Evolutionary conservation across 2,888 invertebrate species (phyloP).

Genomic region (Tortricodes alternella): DNA sequence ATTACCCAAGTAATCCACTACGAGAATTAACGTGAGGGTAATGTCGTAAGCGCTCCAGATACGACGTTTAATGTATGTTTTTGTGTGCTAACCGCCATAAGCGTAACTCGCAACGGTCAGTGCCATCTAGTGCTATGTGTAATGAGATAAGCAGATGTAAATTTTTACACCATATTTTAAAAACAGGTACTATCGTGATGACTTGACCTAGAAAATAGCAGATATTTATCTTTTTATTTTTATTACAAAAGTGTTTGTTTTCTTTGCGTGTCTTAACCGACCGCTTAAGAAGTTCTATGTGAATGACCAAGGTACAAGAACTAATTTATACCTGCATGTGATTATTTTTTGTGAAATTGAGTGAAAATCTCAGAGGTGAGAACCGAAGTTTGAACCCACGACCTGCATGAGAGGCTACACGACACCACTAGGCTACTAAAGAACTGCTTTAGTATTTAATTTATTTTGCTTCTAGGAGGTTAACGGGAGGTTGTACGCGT

Average conservation of each 20-base stretch:
- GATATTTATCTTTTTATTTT: not conserved
- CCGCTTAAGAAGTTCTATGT: too few relatives aligned
- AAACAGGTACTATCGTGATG: slow-evolving; percentile 13
- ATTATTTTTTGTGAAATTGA: too few relatives aligned
- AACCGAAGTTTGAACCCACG: too few relatives aligned
- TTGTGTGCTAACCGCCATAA: slow-evolving; percentile 26
- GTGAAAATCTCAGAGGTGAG: too few relatives aligned
- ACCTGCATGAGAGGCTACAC: too few relatives aligned
- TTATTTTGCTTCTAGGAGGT: not conserved
- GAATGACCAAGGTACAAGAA: too few relatives aligned
- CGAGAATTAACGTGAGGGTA: slow-evolving; percentile 6
- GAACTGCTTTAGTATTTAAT: too few relatives aligned
- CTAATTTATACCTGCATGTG: too few relatives aligned
- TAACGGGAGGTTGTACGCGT: slow-evolving; percentile 7
- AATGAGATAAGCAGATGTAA: slow-evolving; percentile 21
- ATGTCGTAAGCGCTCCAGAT: slow-evolving; percentile 31
- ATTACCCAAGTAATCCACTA: slow-evolving; percentile 19
- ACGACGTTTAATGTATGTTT: slow-evolving; percentile 20
- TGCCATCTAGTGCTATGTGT: slow-evolving; percentile 20
- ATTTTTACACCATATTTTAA: slow-evolving; percentile 13
- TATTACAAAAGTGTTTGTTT: too few relatives aligned
- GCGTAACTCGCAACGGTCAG: slow-evolving; percentile 18
- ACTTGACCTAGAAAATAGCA: slow-evolving; percentile 15
- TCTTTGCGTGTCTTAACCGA: too few relatives aligned
- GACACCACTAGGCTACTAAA: too few relatives aligned